Evolutionary conservation across 2,113 vertebrate genomes (phyloP).

Genomic region (Albula goreensis): DNA sequence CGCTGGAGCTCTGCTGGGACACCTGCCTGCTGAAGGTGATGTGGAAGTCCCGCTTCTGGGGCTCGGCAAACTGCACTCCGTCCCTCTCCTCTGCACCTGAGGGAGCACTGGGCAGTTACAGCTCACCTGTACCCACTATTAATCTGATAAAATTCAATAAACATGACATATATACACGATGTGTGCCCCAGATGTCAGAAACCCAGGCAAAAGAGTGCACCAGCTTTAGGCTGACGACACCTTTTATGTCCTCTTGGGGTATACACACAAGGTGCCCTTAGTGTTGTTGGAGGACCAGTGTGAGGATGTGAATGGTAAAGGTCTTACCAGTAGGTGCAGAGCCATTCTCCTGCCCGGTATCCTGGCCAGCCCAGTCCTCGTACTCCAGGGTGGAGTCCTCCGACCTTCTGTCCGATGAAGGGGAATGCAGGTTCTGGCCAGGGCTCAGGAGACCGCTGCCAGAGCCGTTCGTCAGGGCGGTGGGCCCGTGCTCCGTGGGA

Average conservation of each 20-base stretch:
- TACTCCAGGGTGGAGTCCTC: conserved; percentile 40
- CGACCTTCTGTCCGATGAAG: conserved; percentile 18
- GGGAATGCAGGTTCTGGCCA: conserved; percentile 49
- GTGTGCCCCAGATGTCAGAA: too few relatives aligned
- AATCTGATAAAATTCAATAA: not conserved
- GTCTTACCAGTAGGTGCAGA: conserved; percentile 2
- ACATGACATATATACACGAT: not conserved
- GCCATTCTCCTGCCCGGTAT: conserved; percentile 22
- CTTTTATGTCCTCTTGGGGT: too few relatives aligned
- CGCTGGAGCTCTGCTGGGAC: conserved; percentile 73
- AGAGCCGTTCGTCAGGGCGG: conserved; percentile 36
- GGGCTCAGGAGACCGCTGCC: conserved; percentile 49
- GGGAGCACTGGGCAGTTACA: conserved; percentile 25
- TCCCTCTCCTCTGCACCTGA: conserved; percentile 68
- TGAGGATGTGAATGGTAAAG: not conserved
- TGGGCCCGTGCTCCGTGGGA: conserved; percentile 30
- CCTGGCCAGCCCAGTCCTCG: conserved; percentile 30
- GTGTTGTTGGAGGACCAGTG: too few relatives aligned
- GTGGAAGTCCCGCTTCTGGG: conserved; percentile 66
- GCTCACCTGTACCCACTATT: not conserved
- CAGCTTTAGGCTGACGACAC: too few relatives aligned
- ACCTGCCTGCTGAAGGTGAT: conserved; percentile 73
- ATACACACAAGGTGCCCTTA: too few relatives aligned
- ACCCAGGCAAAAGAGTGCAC: too few relatives aligned
- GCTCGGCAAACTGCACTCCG: conserved; percentile 70